A percentile compares a stretch with the other conserved stretches of the same genome.
These are phyloP conservation scores for Pitta sordida DNA, from an alignment of 2,113 vertebrate species.

Conservation along the genomic window DNA sequence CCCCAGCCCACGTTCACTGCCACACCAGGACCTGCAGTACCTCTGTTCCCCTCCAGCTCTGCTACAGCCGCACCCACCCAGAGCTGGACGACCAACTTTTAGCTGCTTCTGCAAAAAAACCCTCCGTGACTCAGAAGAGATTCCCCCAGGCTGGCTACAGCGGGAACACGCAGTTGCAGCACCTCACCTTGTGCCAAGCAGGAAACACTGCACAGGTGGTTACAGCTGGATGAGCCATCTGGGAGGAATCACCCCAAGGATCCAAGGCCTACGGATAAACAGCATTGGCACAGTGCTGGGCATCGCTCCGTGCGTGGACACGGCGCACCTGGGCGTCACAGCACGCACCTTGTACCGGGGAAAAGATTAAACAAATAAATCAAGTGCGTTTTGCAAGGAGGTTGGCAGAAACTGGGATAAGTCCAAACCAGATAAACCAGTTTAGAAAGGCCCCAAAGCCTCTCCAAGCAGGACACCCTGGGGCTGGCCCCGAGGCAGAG, in stretches of 20 bases:
- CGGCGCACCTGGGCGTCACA: not conserved
- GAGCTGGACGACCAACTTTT: not conserved
- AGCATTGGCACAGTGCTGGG: rapidly evolving
- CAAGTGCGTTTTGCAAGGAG: not conserved
- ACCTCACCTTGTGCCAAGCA: not conserved
- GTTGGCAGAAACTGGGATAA: not conserved
- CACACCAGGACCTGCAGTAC: not conserved
- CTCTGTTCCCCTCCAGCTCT: not conserved
- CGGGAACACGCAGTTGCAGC: rapidly evolving
- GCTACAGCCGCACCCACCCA: not conserved
- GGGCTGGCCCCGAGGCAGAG: not conserved
- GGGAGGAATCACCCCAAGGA: not conserved
- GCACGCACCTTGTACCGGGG: not conserved
- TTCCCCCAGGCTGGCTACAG: not conserved
- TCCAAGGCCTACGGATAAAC: rapidly evolving
- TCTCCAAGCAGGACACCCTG: not conserved
- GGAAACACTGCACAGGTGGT: not conserved
- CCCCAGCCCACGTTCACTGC: not conserved
- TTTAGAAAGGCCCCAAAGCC: not conserved
- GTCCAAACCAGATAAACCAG: constrained; percentile 28
- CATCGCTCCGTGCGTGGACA: rapidly evolving
- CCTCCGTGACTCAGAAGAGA: not conserved
- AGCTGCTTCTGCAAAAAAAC: not conserved
- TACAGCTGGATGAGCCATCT: not conserved
- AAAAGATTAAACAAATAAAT: not conserved